These are phyloP conservation scores for Ahaetulla prasina DNA, from an alignment of 2,113 vertebrate species.

Conservation along the genomic window DNA sequence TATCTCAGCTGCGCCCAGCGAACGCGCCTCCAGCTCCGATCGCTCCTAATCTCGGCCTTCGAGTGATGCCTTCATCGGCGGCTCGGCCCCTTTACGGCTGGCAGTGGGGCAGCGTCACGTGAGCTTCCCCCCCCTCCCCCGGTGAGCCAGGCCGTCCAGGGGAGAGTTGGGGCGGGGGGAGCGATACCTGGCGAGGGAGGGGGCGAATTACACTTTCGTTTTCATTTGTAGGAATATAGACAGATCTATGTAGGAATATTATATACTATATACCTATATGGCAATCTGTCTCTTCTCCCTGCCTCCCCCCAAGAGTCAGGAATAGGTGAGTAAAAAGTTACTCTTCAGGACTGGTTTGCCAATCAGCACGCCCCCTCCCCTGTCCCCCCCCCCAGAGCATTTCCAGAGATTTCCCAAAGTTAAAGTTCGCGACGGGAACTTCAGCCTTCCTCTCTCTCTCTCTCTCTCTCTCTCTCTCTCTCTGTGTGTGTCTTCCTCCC, in stretches of 20 bases:
- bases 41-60: slow-evolving; percentile 68
- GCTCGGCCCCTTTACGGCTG: slow-evolving; percentile 66
- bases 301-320: not conserved
- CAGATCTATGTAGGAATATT: too few species aligned
- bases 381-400: accelerated
- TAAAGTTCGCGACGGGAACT: not conserved
- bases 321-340: not conserved
- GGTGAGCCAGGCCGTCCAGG: not conserved
- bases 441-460: not conserved
- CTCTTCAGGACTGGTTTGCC: not conserved
- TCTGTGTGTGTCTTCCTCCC: too few species aligned
- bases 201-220: not conserved
- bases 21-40: not conserved
- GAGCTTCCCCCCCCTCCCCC: slow-evolving; percentile 54
- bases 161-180: slow-evolving; percentile 6
- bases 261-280: too few species aligned
- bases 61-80: slow-evolving; percentile 60
- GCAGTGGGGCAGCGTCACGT: slow-evolving; percentile 73
- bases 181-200: not conserved
- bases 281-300: too few species aligned
- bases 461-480: too few species aligned
- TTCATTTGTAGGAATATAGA: not conserved
- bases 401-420: not conserved
- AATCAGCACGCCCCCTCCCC: not conserved
- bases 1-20: not conserved